These are phyloP conservation scores for Harpagoxenus sublaevis DNA, from an alignment of 2,888 invertebrate species.

Conservation along the genomic window DNA sequence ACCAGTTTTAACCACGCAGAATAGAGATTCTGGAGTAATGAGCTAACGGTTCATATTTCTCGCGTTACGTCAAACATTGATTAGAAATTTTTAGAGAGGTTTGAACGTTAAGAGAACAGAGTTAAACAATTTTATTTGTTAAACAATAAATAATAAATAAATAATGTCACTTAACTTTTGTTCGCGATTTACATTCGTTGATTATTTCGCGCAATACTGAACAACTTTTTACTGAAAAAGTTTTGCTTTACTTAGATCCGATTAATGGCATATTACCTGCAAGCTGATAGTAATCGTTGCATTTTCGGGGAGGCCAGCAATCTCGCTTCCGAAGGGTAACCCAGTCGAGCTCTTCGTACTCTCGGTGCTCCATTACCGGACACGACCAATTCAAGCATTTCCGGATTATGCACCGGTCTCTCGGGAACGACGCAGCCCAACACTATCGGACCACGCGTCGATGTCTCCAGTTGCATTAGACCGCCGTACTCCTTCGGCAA, in stretches of 20 bases:
- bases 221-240: background rate
- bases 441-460: constrained; percentile 86
- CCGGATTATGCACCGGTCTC: constrained; percentile 84
- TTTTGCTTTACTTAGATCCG: background rate
- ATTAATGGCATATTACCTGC: constrained; percentile 81
- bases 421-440: constrained; percentile 87
- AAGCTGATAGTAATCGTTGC: constrained; percentile 86
- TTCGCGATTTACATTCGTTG: background rate
- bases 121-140: background rate
- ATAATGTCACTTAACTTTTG: background rate
- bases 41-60: background rate
- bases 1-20: constrained; percentile 65
- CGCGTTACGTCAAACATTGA: background rate
- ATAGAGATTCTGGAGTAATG: constrained; percentile 51
- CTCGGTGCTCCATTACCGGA: constrained; percentile 84
- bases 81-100: background rate
- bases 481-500: constrained; percentile 84
- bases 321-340: constrained; percentile 86
- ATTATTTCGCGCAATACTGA: background rate
- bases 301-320: constrained; percentile 87
- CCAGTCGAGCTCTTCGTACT: constrained; percentile 83
- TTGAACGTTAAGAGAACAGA: background rate
- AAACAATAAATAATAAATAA: background rate
- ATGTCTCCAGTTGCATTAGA: constrained; percentile 85
- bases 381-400: constrained; percentile 85